These are phyloP conservation scores for Cromileptes altivelis DNA, from an alignment of 2,113 vertebrate genomes.

Conservation along the genomic window DNA sequence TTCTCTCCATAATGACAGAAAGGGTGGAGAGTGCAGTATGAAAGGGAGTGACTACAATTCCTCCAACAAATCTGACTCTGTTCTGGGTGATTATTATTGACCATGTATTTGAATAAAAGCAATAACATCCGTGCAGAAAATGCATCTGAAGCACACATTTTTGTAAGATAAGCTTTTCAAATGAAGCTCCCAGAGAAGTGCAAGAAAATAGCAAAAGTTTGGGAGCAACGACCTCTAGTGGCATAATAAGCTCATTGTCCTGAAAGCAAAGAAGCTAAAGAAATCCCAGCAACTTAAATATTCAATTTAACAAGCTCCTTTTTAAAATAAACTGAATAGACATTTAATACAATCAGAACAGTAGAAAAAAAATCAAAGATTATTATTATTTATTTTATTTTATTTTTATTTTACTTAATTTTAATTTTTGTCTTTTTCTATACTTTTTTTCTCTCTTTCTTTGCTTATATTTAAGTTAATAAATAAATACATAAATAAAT, in stretches of 20 bases:
- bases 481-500: too few species aligned
- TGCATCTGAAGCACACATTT: not conserved
- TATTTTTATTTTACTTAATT: too few species aligned
- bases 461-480: too few species aligned
- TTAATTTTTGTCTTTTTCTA: not conserved
- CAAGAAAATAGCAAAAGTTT: conserved; percentile 12
- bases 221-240: conserved; percentile 76
- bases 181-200: not conserved
- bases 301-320: not conserved
- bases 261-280: not conserved
- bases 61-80: conserved; percentile 2
- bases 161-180: not conserved
- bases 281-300: not conserved
- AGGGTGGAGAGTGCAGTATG: not conserved
- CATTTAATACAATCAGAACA: too few species aligned
- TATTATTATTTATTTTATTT: too few species aligned
- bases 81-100: not conserved
- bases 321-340: not conserved
- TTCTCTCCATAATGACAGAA: conserved; percentile 36
- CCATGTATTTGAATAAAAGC: not conserved
- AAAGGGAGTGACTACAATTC: not conserved
- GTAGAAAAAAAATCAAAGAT: too few species aligned
- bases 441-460: not conserved
- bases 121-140: not conserved
- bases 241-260: not conserved